A percentile compares a stretch with the other conserved stretches of the same genome.
Evolutionary conservation across 2,113 vertebrate genomes (phyloP).

Genomic region (Clarias batrachus): DNA sequence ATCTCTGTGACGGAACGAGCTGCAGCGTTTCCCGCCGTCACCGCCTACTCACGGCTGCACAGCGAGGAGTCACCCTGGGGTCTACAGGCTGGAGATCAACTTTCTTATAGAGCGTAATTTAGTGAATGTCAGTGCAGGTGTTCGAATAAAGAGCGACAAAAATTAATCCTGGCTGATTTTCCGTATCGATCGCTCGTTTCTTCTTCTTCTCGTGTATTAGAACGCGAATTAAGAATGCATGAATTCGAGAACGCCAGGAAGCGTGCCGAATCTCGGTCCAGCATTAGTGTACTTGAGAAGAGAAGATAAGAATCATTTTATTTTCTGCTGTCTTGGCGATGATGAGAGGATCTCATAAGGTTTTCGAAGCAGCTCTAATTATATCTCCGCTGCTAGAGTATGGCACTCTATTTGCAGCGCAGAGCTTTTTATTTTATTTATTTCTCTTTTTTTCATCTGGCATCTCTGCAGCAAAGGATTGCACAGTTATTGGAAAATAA

Average conservation of each 20-base stretch:
- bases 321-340: neutral
- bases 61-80: neutral
- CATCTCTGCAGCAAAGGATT: neutral
- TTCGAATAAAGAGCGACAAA: neutral
- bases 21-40: neutral
- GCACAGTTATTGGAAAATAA: neutral
- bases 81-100: constrained; percentile 19
- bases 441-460: neutral
- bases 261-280: neutral
- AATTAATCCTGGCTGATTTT: neutral
- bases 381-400: constrained; percentile 16
- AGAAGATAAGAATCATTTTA: constrained; percentile 28
- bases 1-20: constrained; percentile 40
- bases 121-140: neutral
- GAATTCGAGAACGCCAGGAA: neutral
- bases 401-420: constrained; percentile 3
- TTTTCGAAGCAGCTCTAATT: constrained; percentile 29
- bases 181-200: neutral
- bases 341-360: constrained; percentile 14
- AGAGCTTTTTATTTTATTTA: neutral
- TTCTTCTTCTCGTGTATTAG: neutral
- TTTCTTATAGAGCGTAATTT: neutral
- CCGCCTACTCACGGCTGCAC: neutral
- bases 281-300: neutral
- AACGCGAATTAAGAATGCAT: neutral